phyloP scores from a whole-genome alignment of 2,888 invertebrate genomes.

The Meta bourneti region DNA sequence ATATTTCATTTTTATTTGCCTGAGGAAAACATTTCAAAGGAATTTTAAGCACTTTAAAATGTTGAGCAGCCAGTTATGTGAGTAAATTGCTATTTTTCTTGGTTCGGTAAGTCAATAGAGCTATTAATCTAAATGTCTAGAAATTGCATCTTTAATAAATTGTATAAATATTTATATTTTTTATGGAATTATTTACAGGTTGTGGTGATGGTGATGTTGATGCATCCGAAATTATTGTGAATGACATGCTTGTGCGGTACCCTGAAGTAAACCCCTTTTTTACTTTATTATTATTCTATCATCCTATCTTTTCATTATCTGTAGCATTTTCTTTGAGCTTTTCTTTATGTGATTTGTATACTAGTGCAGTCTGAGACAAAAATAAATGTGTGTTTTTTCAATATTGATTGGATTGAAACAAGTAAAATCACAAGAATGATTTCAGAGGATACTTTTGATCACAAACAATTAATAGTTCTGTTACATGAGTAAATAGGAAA shows the following conservation, averaged over 20 bases:
- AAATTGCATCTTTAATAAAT: neutral
- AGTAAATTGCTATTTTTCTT: too few species aligned
- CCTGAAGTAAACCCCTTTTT: slow-evolving; percentile 83
- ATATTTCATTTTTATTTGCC: neutral
- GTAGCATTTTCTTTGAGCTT: neutral
- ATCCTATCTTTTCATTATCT: neutral
- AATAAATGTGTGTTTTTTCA: too few species aligned
- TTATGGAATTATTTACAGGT: slow-evolving; percentile 47
- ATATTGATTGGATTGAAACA: too few species aligned
- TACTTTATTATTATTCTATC: neutral
- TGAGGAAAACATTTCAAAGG: neutral
- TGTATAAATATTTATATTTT: neutral
- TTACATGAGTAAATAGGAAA: too few species aligned
- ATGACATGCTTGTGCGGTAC: slow-evolving; percentile 84
- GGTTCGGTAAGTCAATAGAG: too few species aligned
- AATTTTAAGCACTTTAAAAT: neutral
- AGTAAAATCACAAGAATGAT: too few species aligned
- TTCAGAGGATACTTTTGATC: too few species aligned
- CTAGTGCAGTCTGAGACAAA: too few species aligned
- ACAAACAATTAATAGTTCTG: too few species aligned
- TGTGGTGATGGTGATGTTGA: slow-evolving; percentile 88
- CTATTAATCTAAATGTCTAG: neutral
- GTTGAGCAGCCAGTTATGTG: too few species aligned
- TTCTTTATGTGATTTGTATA: too few species aligned
- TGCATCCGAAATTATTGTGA: slow-evolving; percentile 88